Evolutionary conservation across 2,888 invertebrate species (phyloP).

Genomic region (Agonum fuliginosum): DNA sequence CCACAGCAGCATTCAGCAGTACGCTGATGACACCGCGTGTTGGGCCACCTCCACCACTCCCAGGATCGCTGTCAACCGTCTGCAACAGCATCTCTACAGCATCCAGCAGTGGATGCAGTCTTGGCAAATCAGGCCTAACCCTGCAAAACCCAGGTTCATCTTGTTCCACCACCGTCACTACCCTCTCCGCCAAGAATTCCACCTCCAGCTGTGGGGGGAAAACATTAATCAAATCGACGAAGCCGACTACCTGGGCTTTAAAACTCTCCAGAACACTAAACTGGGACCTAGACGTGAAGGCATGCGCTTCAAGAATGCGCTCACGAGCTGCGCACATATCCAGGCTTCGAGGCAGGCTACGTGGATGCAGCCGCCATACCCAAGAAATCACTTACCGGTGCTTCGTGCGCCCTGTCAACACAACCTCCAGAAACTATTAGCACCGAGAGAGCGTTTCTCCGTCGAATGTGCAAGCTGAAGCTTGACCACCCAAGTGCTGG

Average conservation of each 20-base stretch:
- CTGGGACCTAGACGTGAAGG: background rate
- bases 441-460: too few species aligned
- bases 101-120: background rate
- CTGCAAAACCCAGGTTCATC: background rate
- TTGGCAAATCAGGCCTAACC: conserved; percentile 8
- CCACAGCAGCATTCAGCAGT: background rate
- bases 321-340: too few species aligned
- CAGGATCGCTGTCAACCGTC: background rate
- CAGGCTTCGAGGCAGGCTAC: too few species aligned
- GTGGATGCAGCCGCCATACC: too few species aligned
- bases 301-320: background rate
- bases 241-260: background rate
- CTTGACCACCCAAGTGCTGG: too few species aligned
- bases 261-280: background rate
- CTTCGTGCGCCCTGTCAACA: too few species aligned
- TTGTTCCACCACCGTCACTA: conserved; percentile 3
- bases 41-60: background rate
- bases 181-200: background rate
- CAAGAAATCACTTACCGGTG: too few species aligned
- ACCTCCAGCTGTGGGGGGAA: background rate
- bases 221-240: background rate
- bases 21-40: background rate
- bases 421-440: too few species aligned
- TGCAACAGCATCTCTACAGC: background rate
- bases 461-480: too few species aligned